Base-by-base conservation (phyloP, 2,113 vertebrate genomes). In the Salvelinus sp. region DNA sequence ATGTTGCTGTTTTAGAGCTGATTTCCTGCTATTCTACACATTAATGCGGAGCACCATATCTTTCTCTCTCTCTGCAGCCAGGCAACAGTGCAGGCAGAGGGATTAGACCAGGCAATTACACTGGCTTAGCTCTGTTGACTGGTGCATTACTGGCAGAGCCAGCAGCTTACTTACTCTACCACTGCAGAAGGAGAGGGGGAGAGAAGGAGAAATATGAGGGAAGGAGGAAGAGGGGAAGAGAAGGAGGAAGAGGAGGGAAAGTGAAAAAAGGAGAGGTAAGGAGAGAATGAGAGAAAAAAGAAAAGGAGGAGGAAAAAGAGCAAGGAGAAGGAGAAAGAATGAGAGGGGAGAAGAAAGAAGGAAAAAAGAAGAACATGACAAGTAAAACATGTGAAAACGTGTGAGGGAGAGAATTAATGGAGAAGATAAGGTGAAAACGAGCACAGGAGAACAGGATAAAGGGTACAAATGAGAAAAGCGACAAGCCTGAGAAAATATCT, bases 381-480 rank as follows among this genome's bases (percentile, higher is more conserved):
- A 70, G 79, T 47, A 81, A 74, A 76, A 86, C 82, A 69, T 0
- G 0, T 81, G 83, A 77, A 77, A 78, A 62, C 22, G 72, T 60
- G 18, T 44, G 30, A 69, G 65, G 54, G 47, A 57, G 13, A 27
- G 4, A 30, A 9, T 57, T 10, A 70, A 27, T 68, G 62, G 38
- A 44, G 9, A 44, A 2, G 74, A 10, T 23, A 73, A 70, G 70
- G 38, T 58, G 73, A 25, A 33, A 38, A 62, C 0, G 58, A 44
- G 38, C 7, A 10, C 38, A 44, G 38, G 38, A 44, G 38, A 44
- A 47, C 30, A 27, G 23, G 23, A 62, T 7, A 62, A 38, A 64
- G n/a, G n/a, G n/a, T n/a, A n/a, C n/a, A n/a, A n/a, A n/a, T n/a
- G n/a, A n/a, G 16, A 75, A 83, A 54, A 14, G 50, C 1, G 50